A percentile compares a stretch with the other conserved stretches of the same genome.
Evolutionary conservation across 1,140 invertebrate genomes (phyloP).

Genomic region (Penaeus chinensis): DNA sequence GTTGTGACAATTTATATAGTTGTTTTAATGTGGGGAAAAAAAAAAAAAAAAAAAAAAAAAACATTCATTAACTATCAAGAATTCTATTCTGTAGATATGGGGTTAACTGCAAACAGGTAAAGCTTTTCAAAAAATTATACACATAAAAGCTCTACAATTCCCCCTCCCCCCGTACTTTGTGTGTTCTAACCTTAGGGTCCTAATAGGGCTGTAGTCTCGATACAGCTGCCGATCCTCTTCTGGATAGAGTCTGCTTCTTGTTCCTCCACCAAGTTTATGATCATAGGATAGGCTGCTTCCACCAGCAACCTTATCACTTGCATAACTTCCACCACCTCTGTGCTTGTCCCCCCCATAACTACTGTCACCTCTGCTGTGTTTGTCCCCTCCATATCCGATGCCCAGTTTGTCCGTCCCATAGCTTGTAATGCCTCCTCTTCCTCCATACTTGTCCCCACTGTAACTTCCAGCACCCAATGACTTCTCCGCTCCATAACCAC

Average conservation of each 20-base stretch:
- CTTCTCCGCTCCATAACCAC: too few relatives aligned
- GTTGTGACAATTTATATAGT: too few relatives aligned
- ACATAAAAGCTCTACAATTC: too few relatives aligned
- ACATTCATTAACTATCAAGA: too few relatives aligned
- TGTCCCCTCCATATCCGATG: slow-evolving; percentile 11
- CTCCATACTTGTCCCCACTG: slow-evolving; percentile 28
- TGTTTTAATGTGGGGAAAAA: too few relatives aligned
- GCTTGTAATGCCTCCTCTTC: slow-evolving; percentile 29
- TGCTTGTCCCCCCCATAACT: slow-evolving; percentile 6
- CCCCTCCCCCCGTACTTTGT: too few relatives aligned
- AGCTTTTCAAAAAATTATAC: too few relatives aligned
- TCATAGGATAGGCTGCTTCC: slow-evolving; percentile 22
- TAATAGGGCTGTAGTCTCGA: slow-evolving; percentile 27
- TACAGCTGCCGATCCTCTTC: slow-evolving; percentile 40
- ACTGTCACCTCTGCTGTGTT: neutral
- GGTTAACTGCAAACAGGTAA: too few relatives aligned
- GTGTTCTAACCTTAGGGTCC: slow-evolving; percentile 24
- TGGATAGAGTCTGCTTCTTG: slow-evolving; percentile 30
- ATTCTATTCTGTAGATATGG: too few relatives aligned
- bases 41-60: too few relatives aligned
- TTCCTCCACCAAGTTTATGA: neutral
- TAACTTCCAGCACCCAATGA: slow-evolving; percentile 1
- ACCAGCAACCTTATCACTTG: slow-evolving; percentile 18
- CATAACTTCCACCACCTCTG: slow-evolving; percentile 29
- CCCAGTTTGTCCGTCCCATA: slow-evolving; percentile 34